Evolutionary conservation across 2,888 invertebrate species (phyloP).

Genomic region (Cheilosia vulpina): DNA sequence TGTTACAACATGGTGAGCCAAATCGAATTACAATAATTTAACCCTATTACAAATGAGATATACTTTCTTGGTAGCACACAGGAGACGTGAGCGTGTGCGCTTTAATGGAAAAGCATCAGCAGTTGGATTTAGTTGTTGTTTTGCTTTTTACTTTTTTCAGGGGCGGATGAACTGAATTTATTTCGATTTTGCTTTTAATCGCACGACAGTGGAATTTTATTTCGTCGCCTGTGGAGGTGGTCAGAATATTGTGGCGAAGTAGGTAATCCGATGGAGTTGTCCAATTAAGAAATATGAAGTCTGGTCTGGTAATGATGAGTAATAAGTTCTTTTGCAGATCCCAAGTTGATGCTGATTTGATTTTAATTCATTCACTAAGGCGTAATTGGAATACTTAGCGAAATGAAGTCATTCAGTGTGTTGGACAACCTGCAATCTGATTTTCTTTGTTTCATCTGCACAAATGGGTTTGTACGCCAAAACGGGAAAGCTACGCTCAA

Average conservation of each 20-base stretch:
- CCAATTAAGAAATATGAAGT: slow-evolving; percentile 58
- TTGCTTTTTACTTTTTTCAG: too few relatives aligned
- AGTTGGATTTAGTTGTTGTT: slow-evolving; percentile 20
- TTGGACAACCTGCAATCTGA: background rate
- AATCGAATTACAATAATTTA: slow-evolving; percentile 62
- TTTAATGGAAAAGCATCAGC: slow-evolving; percentile 29
- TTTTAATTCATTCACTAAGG: slow-evolving; percentile 35
- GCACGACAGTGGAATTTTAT: slow-evolving; percentile 24
- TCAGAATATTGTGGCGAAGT: slow-evolving; percentile 26
- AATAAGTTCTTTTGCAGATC: slow-evolving; percentile 10
- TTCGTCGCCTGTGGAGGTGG: slow-evolving; percentile 45
- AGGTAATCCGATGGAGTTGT: slow-evolving; percentile 56
- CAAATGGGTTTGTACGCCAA: background rate
- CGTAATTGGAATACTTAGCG: slow-evolving; percentile 16
- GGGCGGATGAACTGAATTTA: slow-evolving; percentile 63
- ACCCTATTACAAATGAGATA: slow-evolving; percentile 35
- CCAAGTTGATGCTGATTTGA: slow-evolving; percentile 38
- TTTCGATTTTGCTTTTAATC: slow-evolving; percentile 58
- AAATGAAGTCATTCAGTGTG: slow-evolving; percentile 32
- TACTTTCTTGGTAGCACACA: slow-evolving; percentile 36
- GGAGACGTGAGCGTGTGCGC: slow-evolving; percentile 12
- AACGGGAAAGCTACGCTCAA: background rate
- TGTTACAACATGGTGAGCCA: slow-evolving; percentile 32
- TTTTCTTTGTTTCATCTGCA: background rate
- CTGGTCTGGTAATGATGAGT: slow-evolving; percentile 20